Evolutionary conservation across 2,113 vertebrate genomes (phyloP).

Genomic region (Solenodon paradoxus): DNA sequence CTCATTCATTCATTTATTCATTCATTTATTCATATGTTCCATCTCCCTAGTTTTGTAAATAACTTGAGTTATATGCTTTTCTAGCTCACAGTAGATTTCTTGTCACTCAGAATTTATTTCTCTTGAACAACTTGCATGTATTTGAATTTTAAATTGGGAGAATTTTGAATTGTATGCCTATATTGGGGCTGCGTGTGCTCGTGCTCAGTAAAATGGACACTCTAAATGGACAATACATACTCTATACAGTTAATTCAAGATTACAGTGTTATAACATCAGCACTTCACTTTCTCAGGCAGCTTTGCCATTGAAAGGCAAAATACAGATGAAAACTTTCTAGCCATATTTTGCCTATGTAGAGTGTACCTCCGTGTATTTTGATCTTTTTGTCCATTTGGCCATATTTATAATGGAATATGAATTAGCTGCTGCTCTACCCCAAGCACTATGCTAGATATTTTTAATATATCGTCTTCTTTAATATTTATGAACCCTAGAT

Average conservation of each 20-base stretch:
- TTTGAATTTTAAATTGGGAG: conserved; percentile 39
- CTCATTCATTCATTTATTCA: conserved; percentile 33
- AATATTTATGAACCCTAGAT: conserved; percentile 16
- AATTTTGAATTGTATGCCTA: neutral
- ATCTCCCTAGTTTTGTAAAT: neutral
- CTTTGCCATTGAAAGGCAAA: conserved; percentile 36
- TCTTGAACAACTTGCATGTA: conserved; percentile 12
- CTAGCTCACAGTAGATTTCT: conserved; percentile 28
- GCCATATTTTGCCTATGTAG: neutral
- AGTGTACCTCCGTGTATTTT: neutral
- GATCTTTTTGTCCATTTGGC: neutral
- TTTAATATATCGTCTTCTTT: conserved; percentile 26
- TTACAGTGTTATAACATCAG: neutral
- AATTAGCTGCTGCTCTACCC: neutral
- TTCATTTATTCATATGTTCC: conserved; percentile 18
- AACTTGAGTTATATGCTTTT: conserved; percentile 41
- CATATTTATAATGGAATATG: neutral
- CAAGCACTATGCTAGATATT: neutral
- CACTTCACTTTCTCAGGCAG: conserved; percentile 11
- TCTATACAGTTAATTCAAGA: conserved; percentile 17
- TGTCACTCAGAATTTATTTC: conserved; percentile 28
- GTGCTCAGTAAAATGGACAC: neutral
- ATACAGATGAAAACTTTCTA: neutral
- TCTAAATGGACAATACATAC: neutral
- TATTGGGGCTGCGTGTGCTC: neutral